A percentile compares a stretch with the other conserved stretches of the same genome.
These are phyloP conservation scores for Seira sanloemensis DNA, from an alignment of 2,888 invertebrate genomes.

Conservation along the genomic window DNA sequence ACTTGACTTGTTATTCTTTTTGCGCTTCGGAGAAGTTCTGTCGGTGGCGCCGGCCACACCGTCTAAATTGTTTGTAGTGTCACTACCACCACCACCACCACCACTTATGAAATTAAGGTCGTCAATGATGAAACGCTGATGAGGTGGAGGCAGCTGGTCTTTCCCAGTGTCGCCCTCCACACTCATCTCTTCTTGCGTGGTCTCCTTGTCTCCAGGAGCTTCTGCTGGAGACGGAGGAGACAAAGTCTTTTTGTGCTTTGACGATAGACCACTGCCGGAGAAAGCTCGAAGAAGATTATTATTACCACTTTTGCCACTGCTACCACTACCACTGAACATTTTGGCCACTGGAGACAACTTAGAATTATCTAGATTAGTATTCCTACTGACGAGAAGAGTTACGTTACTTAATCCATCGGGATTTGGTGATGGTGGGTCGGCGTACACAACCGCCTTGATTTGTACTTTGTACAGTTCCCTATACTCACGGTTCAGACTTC, in stretches of 20 bases:
- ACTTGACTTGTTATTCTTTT: constrained; percentile 25
- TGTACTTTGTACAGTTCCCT: constrained; percentile 88
- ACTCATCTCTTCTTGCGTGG: background rate
- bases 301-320: constrained; percentile 13
- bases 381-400: constrained; percentile 36
- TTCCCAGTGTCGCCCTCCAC: constrained; percentile 1
- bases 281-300: constrained; percentile 54
- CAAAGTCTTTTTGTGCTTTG: constrained; percentile 46
- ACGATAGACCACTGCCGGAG: constrained; percentile 34
- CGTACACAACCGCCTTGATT: constrained; percentile 81
- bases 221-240: constrained; percentile 4
- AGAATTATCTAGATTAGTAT: constrained; percentile 28
- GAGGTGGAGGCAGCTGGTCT: constrained; percentile 24
- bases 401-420: constrained; percentile 3
- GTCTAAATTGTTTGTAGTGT: constrained; percentile 39
- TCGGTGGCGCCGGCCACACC: constrained; percentile 36
- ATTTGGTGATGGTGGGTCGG: background rate
- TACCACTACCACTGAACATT: constrained; percentile 37
- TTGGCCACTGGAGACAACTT: constrained; percentile 35
- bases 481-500: constrained; percentile 90
- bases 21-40: too few species aligned
- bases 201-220: constrained; percentile 21
- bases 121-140: constrained; percentile 57
- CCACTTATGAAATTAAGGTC: constrained; percentile 75
- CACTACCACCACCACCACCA: constrained; percentile 74